Base-by-base conservation (phyloP, 2,797 vertebrate species). In the Heterohyrax brucei region DNA sequence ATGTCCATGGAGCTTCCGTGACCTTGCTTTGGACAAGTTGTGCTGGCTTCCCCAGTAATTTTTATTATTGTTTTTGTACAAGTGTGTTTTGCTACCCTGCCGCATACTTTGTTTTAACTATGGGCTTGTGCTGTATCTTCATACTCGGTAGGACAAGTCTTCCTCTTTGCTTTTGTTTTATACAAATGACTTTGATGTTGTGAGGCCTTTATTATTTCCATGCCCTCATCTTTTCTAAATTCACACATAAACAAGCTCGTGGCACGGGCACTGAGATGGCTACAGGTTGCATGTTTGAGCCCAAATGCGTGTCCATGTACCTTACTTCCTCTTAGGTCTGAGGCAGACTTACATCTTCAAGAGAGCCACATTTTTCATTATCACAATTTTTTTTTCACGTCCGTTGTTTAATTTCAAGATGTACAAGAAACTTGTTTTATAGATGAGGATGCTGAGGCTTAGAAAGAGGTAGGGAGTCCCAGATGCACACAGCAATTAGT, bases 121-220 rank as follows among this genome's bases (percentile, higher is more conserved):
- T 86, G 59, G 30, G 50, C 89, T 93, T 84, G 30, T 84, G 80
- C 80, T 91, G 26, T 50, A 80, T 14, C 28, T 87, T 76, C 75
- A 21, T 92, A 91, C 80, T 14, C 62, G 26, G 16, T 56, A 56
- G 53, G 12, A 56, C 53, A 56, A 56, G 53, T 56, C 53, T 56
- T 56, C 12, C 53, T 56, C 62, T 89, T 93, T 83, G 24, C 6
- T 93, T 33, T 92, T 93, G 19, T 39, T 80, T 73, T 92, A 24
- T 77, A 56, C 30, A 84, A 83, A 86, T 83, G 16, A 79, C 18
- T 85, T 77, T 46, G 3, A 13, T 92, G 70, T 89, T 79, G 82
- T 46, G 59, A 95, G 22, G 16, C 13, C 48, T 94, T 92, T 90
- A 30, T 75, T 94, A 50, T 78, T 83, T 78, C 62, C 48, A 50